Evolutionary conservation across 1,140 invertebrate species (phyloP).

Genomic region (Brachionus koreanus): DNA sequence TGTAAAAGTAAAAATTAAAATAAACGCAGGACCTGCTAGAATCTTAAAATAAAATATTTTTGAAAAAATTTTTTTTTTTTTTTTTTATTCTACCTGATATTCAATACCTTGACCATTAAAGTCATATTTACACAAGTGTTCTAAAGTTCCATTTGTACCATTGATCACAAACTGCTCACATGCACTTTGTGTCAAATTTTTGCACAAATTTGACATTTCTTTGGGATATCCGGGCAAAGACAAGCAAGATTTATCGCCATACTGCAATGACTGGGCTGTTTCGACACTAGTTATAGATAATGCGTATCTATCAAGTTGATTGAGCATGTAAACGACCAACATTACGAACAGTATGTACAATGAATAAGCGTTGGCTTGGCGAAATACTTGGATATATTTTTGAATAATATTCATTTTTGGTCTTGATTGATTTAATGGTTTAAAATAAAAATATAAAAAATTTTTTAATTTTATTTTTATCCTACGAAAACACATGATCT

Average conservation of each 20-base stretch:
- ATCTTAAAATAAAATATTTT: constrained; percentile 56
- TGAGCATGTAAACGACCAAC: constrained; percentile 57
- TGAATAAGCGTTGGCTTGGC: constrained; percentile 49
- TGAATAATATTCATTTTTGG: constrained; percentile 23
- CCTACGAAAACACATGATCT: constrained; percentile 1
- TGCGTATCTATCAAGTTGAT: constrained; percentile 58
- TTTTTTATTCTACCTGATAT: constrained; percentile 65
- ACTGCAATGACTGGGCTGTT: constrained; percentile 66
- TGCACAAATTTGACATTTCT: neutral
- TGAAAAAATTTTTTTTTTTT: neutral
- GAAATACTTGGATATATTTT: constrained; percentile 40
- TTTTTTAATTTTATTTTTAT: constrained; percentile 2
- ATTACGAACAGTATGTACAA: constrained; percentile 55
- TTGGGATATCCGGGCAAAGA: constrained; percentile 51
- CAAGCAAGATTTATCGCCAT: constrained; percentile 80
- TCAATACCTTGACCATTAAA: constrained; percentile 84
- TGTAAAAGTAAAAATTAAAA: constrained; percentile 79
- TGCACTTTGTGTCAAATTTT: constrained; percentile 46
- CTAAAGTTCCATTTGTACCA: constrained; percentile 59
- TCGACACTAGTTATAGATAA: constrained; percentile 56
- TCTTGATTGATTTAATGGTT: neutral
- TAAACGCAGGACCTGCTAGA: constrained; percentile 82
- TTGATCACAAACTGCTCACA: constrained; percentile 50
- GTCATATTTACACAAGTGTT: constrained; percentile 76
- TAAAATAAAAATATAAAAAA: neutral